Evolutionary conservation across 1,140 invertebrate species (phyloP).

Genomic region (Aphidius gifuensis): DNA sequence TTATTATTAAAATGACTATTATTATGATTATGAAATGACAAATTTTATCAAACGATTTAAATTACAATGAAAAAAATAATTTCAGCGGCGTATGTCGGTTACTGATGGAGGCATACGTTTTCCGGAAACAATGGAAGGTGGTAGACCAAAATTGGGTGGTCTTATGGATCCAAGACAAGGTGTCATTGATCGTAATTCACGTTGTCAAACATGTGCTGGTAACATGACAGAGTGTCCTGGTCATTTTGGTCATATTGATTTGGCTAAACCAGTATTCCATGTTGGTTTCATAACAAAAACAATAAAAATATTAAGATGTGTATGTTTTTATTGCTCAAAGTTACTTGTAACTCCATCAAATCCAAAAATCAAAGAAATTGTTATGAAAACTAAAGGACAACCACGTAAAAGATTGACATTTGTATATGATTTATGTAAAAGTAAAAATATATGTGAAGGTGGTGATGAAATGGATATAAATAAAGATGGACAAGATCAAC

Average conservation of each 20-base stretch:
- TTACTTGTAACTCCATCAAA: conserved; percentile 87
- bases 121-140: conserved; percentile 97
- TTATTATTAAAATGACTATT: too few relatives aligned
- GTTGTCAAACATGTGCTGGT: conserved; percentile 97
- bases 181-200: conserved; percentile 87
- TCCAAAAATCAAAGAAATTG: conserved; percentile 96
- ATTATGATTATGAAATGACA: too few relatives aligned
- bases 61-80: conserved; percentile 29
- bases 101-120: conserved; percentile 96
- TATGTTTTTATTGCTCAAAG: conserved; percentile 98
- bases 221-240: conserved; percentile 98
- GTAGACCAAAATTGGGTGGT: conserved; percentile 93
- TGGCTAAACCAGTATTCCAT: conserved; percentile 98
- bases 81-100: conserved; percentile 93
- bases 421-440: conserved; percentile 98
- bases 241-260: conserved; percentile 99
- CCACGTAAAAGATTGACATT: conserved; percentile 89
- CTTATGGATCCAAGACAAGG: conserved; percentile 99
- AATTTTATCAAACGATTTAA: too few relatives aligned
- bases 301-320: conserved; percentile 93
- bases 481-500: conserved; percentile 65
- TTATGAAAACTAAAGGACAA: conserved; percentile 96
- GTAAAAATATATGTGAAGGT: conserved; percentile 97
- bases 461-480: conserved; percentile 95
- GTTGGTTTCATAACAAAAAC: conserved; percentile 97